A percentile compares a stretch with the other conserved stretches of the same genome.
Conservation (phyloP, 2,113 vertebrate genomes). For the Chaetorhynchus papuensis region DNA sequence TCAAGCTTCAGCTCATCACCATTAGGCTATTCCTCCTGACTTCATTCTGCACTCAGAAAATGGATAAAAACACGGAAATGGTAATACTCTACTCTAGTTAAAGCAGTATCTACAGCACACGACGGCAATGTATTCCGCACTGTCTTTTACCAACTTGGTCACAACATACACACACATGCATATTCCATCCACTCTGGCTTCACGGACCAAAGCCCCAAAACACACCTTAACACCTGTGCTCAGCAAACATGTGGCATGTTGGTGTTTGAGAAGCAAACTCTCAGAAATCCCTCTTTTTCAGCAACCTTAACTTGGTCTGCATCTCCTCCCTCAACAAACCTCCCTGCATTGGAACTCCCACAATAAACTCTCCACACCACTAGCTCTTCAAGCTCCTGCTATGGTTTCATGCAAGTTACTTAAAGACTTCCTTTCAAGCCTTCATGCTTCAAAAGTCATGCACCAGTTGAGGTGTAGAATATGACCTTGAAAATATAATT, state of each 20-base stretch:
- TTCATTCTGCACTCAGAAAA: background rate
- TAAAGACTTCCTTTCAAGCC: background rate
- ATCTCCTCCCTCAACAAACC: background rate
- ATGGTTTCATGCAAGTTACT: background rate
- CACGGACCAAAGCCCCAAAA: background rate
- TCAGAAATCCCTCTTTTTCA: background rate
- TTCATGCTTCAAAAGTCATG: background rate
- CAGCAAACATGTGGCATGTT: accelerated
- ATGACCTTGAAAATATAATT: background rate
- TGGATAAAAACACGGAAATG: background rate
- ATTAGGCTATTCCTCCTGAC: background rate
- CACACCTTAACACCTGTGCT: background rate
- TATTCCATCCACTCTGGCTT: background rate
- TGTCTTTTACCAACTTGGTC: background rate
- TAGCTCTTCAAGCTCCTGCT: background rate
- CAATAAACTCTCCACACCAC: background rate
- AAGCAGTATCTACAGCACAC: background rate
- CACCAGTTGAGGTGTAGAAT: background rate
- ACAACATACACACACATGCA: accelerated
- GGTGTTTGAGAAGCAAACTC: background rate
- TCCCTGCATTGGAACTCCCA: background rate
- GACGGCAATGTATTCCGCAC: accelerated
- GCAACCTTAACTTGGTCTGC: background rate
- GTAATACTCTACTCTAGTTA: background rate
- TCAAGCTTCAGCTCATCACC: background rate